phyloP scores from a whole-genome alignment of 2,888 invertebrate species.

The Cephus runcator region DNA sequence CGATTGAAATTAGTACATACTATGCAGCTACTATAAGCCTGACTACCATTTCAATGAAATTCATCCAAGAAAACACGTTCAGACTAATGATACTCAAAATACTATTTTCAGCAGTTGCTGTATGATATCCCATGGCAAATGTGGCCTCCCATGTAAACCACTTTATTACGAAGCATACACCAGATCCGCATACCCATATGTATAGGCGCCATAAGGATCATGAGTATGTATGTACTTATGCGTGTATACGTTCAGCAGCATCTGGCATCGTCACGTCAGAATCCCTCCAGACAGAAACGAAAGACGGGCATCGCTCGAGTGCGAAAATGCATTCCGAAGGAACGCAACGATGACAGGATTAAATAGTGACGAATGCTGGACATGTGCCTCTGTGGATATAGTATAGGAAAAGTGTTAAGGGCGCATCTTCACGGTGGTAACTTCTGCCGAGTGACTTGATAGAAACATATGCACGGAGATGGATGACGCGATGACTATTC shows the following conservation, averaged over 20 bases:
- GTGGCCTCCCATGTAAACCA: not conserved
- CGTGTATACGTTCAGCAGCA: not conserved
- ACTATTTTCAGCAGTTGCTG: not conserved
- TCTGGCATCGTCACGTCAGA: not conserved
- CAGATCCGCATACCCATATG: not conserved
- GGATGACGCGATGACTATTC: not conserved
- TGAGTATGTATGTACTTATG: not conserved
- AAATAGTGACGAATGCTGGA: slow-evolving; percentile 12
- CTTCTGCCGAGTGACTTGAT: not conserved
- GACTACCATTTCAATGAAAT: not conserved
- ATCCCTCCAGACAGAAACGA: not conserved
- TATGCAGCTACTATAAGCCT: not conserved
- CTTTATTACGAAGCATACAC: not conserved
- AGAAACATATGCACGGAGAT: not conserved
- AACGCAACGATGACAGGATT: slow-evolving; percentile 15
- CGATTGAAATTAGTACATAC: not conserved
- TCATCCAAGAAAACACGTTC: not conserved
- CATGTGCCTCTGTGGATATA: not conserved
- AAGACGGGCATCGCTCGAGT: not conserved
- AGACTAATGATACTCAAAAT: not conserved
- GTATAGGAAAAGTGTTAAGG: not conserved
- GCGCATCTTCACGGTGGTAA: slow-evolving; percentile 2
- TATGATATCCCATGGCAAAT: not conserved
- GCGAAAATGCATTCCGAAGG: slow-evolving; percentile 11
- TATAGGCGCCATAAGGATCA: not conserved